Conservation (phyloP, 2,113 vertebrate species). For the Capreolus pygargus region DNA sequence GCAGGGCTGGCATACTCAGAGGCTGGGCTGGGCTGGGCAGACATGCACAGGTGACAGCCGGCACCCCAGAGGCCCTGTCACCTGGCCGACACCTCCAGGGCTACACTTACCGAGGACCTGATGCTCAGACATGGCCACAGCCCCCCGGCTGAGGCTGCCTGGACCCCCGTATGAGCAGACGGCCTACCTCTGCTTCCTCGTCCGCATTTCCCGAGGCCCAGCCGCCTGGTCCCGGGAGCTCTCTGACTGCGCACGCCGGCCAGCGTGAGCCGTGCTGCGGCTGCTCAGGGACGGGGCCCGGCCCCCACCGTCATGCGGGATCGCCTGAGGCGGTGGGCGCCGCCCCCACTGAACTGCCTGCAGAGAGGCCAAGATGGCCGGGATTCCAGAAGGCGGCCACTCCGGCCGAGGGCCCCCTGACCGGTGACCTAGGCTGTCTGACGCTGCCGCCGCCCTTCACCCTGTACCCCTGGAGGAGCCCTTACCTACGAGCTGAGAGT, state of each 20-base stretch:
- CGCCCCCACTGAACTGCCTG: fast-evolving
- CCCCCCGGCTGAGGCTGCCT: fast-evolving
- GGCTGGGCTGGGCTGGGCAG: neutral
- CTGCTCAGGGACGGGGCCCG: fast-evolving
- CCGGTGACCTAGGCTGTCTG: fast-evolving
- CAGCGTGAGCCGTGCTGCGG: fast-evolving
- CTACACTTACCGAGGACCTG: neutral
- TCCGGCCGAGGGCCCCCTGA: fast-evolving
- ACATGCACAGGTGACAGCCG: fast-evolving
- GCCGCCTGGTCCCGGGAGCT: too few relatives aligned
- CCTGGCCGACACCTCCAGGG: neutral
- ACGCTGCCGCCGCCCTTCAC: fast-evolving
- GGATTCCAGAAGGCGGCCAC: fast-evolving
- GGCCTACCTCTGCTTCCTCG: fast-evolving
- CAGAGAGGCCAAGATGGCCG: fast-evolving
- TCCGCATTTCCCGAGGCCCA: neutral
- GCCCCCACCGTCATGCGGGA: fast-evolving
- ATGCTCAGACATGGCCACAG: fast-evolving
- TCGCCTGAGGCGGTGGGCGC: fast-evolving
- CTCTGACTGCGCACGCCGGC: fast-evolving
- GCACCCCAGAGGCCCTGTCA: too few relatives aligned
- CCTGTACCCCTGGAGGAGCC: neutral
- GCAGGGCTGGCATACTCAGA: neutral
- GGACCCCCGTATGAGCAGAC: fast-evolving
- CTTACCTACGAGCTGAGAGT: constrained; percentile 90